Base-by-base conservation (phyloP, 2,888 invertebrate species). In the Amphipoea oculea region DNA sequence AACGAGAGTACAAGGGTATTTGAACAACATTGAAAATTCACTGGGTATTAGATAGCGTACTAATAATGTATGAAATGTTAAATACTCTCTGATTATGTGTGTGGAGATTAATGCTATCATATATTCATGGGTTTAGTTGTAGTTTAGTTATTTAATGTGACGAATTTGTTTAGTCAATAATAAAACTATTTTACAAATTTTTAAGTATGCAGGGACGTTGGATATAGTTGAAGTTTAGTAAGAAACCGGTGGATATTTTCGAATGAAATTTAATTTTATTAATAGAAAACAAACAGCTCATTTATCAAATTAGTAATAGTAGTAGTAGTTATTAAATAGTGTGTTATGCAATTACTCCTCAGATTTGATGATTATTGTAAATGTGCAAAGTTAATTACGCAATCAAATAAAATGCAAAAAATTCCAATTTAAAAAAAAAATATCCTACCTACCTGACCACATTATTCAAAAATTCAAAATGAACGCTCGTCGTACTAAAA, bases 401-500 rank as follows among this genome's bases (percentile, higher is more conserved):
- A 73, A 70, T 73, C 65, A 80, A 66, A 73, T 72, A 84, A 45
- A 73, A 84, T 84, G 60, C 57, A 14, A 70, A 78, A 42, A 54
- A 70, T 62, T 79, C 60, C 63, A 80, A 78, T 78, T 80, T 76
- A 14, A 48, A 81, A 86, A 88, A 63, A 72, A 45, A 74, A 77
- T 63, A 79, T 83, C 78, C 70, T 86, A 83, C 78, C 70, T 86
- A 83, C 79, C 88, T 83, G 72, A 51, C 78, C 48, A n/a, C 54
- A 83, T 86, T 84, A 89, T 83, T 85, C 80, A 89, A 80, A 75
- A 83, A 89, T 82, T 82, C 79, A 88, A 82, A 76, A 81, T 77
- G 77, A 62, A 68, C 36, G 71, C 62, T n/a, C 45, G 76, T 67
- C 65, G 29, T 78, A 88, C 79, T 86, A 81, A 86, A 88, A 89